Conservation (phyloP, 2,113 vertebrate species). For the Dipodomys merriami region DNA sequence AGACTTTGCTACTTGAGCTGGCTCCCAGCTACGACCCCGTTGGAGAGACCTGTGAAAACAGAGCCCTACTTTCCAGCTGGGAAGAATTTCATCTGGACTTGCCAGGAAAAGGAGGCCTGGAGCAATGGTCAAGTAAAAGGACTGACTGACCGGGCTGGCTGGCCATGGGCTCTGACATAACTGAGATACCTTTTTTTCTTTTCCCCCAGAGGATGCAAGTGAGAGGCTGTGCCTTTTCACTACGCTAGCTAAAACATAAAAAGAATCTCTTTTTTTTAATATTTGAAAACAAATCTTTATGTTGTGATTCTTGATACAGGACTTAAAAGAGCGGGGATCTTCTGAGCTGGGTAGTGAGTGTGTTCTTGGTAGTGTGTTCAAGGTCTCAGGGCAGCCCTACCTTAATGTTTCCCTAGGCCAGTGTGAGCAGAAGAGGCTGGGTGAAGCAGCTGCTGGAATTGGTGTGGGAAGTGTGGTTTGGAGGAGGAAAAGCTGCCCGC, state of each 20-base stretch:
- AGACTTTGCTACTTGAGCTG: background rate
- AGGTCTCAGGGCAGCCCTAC: background rate
- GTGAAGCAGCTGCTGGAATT: background rate
- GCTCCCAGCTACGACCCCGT: background rate
- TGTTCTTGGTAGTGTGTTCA: background rate
- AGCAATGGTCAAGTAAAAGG: background rate
- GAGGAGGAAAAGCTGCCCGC: background rate
- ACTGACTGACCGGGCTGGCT: background rate
- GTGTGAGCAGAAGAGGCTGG: background rate
- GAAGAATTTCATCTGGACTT: background rate
- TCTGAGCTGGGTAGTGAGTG: background rate
- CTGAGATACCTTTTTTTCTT: background rate
- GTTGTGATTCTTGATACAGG: conserved; percentile 1
- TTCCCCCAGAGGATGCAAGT: background rate
- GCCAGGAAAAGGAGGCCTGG: background rate
- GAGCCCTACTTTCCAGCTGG: background rate
- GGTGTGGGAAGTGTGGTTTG: background rate
- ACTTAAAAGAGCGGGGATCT: conserved; percentile 4
- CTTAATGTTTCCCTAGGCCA: background rate
- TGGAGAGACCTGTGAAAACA: background rate
- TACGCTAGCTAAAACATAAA: conserved; percentile 8
- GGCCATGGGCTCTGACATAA: background rate
- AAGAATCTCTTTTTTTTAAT: background rate
- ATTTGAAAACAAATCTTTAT: background rate
- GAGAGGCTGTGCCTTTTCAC: conserved; percentile 10